Base-by-base conservation (phyloP, 1,140 invertebrate genomes). In the Bicyclus anynana region DNA sequence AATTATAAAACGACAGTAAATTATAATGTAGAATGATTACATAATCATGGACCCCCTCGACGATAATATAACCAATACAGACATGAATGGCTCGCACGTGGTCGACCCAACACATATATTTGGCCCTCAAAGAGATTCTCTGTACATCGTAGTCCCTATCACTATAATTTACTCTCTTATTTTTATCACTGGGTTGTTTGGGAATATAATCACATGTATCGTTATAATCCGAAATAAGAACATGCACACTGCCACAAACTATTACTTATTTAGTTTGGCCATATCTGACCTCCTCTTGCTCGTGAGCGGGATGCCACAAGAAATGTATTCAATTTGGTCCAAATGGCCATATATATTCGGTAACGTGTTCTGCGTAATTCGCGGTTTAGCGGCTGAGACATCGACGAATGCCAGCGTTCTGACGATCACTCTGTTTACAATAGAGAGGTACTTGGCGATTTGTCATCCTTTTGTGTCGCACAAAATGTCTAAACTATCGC, bases 201-300 rank as follows among this genome's bases (percentile, higher is more conserved):
- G 98, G 1, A 99, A 99, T 80, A 89, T 98, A 5, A 94, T 94
- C 77, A 98, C 97, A 5, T 98, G 97, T 80, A 91, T 98, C 38
- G 97, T 99, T 7, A 98, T 99, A 49, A 91, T 94, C 17, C 91
- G 94, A 64, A 98, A 98, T 84, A 95, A 95, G 75, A 94, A 93
- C n/a, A 96, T 98, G 94, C 96, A 97, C 74, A 97, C 95, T 0
- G 94, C 96, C 0, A 97, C 95, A 9, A 98, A 98, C 80, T 98
- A 96, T 72, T 98, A 98, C 77, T 90, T 98, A 38, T 98, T 98
- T 84, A 97, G 95, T 75, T 90, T 99, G 70, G 97, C 98, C 5
- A 90, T 99, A 37, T 97, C 97, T 0, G 98, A 99, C 82, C 90
- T 99, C 17, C 84, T 99, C 6, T 89, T 99, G 3, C 90, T 99